A percentile compares a stretch with the other conserved stretches of the same genome.
These are phyloP conservation scores for Camponotus fellah DNA, from an alignment of 2,888 invertebrate genomes.

Conservation along the genomic window DNA sequence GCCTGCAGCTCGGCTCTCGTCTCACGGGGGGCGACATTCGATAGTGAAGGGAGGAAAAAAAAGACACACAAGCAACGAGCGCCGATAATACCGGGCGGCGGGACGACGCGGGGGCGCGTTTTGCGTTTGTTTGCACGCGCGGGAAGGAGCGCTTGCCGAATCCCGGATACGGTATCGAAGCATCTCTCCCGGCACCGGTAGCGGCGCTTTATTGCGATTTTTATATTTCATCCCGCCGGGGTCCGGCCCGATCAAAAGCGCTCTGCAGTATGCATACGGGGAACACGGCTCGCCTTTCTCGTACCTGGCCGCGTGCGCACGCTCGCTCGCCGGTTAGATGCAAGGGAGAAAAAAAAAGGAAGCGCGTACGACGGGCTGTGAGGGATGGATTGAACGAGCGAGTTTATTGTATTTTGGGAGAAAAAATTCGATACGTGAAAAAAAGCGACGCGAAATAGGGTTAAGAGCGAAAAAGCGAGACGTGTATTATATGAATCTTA, in stretches of 20 bases:
- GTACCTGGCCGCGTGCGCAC: slow-evolving; percentile 63
- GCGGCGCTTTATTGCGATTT: slow-evolving; percentile 81
- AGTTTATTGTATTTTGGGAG: slow-evolving; percentile 52
- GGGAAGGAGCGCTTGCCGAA: slow-evolving; percentile 67
- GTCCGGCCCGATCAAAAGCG: slow-evolving; percentile 78
- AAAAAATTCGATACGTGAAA: slow-evolving; percentile 34
- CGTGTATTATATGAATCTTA: slow-evolving; percentile 15
- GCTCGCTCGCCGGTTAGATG: slow-evolving; percentile 58
- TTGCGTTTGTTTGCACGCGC: slow-evolving; percentile 63
- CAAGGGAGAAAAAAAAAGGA: slow-evolving; percentile 54
- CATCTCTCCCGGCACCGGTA: slow-evolving; percentile 73
- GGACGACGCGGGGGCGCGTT: slow-evolving; percentile 20
- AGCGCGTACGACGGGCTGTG: slow-evolving; percentile 21
- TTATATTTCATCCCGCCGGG: slow-evolving; percentile 80
- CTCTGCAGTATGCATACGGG: slow-evolving; percentile 78
- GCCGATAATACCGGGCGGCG: slow-evolving; percentile 60
- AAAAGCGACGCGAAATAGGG: slow-evolving; percentile 25
- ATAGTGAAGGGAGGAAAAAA: slow-evolving; percentile 30
- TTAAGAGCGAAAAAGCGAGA: slow-evolving; percentile 31
- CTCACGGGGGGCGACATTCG: slow-evolving; percentile 56
- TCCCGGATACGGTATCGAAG: slow-evolving; percentile 76
- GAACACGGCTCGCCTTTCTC: slow-evolving; percentile 70
- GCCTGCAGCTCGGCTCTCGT: slow-evolving; percentile 30
- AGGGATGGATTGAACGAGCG: slow-evolving; percentile 45
- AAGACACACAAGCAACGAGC: slow-evolving; percentile 29